Evolutionary conservation across 2,888 invertebrate genomes (phyloP).

Genomic region (Pogonocherus hispidulus): DNA sequence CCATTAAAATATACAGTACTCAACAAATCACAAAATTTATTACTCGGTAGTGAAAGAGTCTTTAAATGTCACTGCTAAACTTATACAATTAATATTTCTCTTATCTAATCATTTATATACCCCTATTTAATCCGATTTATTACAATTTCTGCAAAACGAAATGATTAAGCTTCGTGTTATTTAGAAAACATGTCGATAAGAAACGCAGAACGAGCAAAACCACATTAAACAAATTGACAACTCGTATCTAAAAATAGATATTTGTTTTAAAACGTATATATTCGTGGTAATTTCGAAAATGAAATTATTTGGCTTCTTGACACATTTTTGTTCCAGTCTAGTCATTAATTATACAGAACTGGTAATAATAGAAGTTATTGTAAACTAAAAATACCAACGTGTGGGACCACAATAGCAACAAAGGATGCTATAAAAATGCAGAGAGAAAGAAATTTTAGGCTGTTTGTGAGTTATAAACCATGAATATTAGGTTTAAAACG

Average conservation of each 20-base stretch:
- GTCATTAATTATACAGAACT: slow-evolving; percentile 11
- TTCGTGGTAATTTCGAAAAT: neutral
- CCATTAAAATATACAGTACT: too few relatives aligned
- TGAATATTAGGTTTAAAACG: slow-evolving; percentile 57
- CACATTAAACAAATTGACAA: too few relatives aligned
- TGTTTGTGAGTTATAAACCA: slow-evolving; percentile 55
- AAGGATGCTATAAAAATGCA: slow-evolving; percentile 51
- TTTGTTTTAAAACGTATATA: slow-evolving; percentile 6
- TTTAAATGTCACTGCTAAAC: too few relatives aligned
- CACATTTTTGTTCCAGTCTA: slow-evolving; percentile 24
- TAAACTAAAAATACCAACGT: slow-evolving; percentile 30
- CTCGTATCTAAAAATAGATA: neutral
- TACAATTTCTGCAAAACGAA: too few relatives aligned
- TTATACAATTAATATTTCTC: too few relatives aligned
- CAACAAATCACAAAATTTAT: too few relatives aligned
- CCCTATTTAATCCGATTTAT: too few relatives aligned
- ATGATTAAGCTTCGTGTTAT: too few relatives aligned
- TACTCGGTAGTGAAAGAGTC: too few relatives aligned
- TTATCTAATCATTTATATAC: too few relatives aligned
- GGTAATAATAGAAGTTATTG: slow-evolving; percentile 16
- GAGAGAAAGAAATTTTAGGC: slow-evolving; percentile 47
- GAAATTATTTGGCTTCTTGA: neutral
- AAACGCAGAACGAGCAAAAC: too few relatives aligned
- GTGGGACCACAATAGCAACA: slow-evolving; percentile 38
- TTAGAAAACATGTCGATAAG: too few relatives aligned